phyloP scores from a whole-genome alignment of 2,113 vertebrate genomes.

The Oncorhynchus masou region DNA sequence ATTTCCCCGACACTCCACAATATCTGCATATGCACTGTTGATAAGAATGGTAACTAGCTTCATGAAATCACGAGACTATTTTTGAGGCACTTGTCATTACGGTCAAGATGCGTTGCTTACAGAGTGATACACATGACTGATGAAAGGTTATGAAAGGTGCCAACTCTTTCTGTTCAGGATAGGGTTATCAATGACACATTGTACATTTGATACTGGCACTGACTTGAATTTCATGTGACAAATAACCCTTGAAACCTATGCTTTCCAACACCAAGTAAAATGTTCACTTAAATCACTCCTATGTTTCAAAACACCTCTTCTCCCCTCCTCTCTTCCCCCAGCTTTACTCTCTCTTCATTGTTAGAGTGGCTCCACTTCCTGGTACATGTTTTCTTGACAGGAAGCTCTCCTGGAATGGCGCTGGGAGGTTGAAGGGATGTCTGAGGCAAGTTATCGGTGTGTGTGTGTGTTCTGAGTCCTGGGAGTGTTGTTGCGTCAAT shows the following conservation, averaged over 20 bases:
- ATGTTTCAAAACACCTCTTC: background rate
- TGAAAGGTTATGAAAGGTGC: background rate
- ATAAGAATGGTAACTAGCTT: background rate
- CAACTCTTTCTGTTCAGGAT: background rate
- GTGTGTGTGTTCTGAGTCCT: background rate
- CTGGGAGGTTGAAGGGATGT: constrained; percentile 15
- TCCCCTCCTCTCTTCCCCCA: background rate
- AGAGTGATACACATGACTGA: background rate
- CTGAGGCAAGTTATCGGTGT: background rate
- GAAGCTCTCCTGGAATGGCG: constrained; percentile 40
- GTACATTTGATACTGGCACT: background rate
- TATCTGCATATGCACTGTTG: background rate
- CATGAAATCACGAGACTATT: no score
- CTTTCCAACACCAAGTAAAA: no score
- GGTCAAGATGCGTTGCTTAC: background rate
- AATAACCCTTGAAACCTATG: no score
- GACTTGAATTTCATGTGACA: no score
- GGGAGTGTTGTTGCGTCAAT: background rate
- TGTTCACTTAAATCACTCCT: background rate
- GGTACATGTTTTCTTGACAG: constrained; percentile 40
- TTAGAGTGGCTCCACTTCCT: constrained; percentile 37
- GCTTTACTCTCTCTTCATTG: constrained; percentile 33
- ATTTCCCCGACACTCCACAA: background rate
- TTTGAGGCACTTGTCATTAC: background rate
- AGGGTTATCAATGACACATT: background rate